These are phyloP conservation scores for Euura saliciscinereae DNA, from an alignment of 1,140 invertebrate species.

Conservation along the genomic window DNA sequence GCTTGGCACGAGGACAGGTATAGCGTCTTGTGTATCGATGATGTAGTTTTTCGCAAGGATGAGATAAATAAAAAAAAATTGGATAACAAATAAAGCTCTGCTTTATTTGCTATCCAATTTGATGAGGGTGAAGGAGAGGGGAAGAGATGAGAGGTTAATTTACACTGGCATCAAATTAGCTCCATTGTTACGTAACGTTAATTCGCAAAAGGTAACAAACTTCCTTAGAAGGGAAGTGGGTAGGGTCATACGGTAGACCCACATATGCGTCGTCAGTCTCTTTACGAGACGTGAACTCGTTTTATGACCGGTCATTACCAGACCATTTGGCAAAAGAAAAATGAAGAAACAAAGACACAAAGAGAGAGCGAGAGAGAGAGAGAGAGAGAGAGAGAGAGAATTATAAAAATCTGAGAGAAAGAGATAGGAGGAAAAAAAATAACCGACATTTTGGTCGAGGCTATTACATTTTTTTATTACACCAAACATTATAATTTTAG, in stretches of 20 bases:
- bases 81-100: no score
- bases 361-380: neutral
- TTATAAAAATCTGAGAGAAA: neutral
- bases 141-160: no score
- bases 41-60: neutral
- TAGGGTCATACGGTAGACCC: neutral
- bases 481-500: no score
- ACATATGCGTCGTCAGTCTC: neutral
- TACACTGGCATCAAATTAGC: no score
- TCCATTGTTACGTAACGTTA: neutral
- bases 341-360: no score
- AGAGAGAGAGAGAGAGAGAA: neutral
- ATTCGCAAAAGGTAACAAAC: neutral
- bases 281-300: slow-evolving; percentile 14
- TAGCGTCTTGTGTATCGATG: neutral
- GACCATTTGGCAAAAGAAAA: slow-evolving; percentile 12
- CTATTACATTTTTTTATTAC: no score
- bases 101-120: no score
- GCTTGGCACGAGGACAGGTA: neutral
- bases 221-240: neutral
- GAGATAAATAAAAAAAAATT: no score
- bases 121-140: no score
- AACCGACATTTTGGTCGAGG: no score
- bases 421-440: neutral
- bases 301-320: slow-evolving; percentile 31